Base-by-base conservation (phyloP, 1,140 invertebrate species). In the Condylostylus longicornis region DNA sequence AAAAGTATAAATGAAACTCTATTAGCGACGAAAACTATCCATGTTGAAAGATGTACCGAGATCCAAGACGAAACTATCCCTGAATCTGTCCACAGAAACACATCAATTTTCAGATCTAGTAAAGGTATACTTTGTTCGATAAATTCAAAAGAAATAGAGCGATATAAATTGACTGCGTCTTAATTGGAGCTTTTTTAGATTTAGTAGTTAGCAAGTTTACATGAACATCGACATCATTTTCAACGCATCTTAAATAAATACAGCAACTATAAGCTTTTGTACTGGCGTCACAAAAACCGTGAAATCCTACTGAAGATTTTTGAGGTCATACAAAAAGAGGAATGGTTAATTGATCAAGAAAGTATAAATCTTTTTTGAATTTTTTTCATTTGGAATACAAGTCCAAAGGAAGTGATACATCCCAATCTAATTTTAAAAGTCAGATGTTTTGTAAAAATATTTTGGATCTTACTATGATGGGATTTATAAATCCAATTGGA, bases 361-460 rank as follows among this genome's bases (percentile, higher is more conserved):
- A 8, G 13, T 17, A 42, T 14, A 38, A 36, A 28, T 48, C 37
- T 3, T 36, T 7, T 17, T 37, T 30, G 32, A 52, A n/a, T 53
- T 28, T 15, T 17, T 23, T 40, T 47, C 49, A 53, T 5, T 33
- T 27, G 2, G 23, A 27, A 17, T 28, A 30, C 10, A 43, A 15
- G 10, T 46, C 17, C 9, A 31, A n/a, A 10, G 54, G 49, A 9
- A 60, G 13, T 1, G 33, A 25, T 23, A 53, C 49, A 38, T 65
- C 60, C 62, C 60, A 63, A 14, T 45, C 45, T 12, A 53, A 25
- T 25, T 49, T 43, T 27, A 10, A 12, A 21, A 35, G 23, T 48
- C 56, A 54, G 3, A 62, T 22, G 18, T 48, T 35, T 43, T 61
- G 55, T 20, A 61, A 43, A 4, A 63, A 34, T 2, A 45, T 39